Percentiles rank a stretch among this genome's conserved stretches.
Evolutionary conservation across 2,797 vertebrate genomes (phyloP).

Genomic region (Nasua narica): DNA sequence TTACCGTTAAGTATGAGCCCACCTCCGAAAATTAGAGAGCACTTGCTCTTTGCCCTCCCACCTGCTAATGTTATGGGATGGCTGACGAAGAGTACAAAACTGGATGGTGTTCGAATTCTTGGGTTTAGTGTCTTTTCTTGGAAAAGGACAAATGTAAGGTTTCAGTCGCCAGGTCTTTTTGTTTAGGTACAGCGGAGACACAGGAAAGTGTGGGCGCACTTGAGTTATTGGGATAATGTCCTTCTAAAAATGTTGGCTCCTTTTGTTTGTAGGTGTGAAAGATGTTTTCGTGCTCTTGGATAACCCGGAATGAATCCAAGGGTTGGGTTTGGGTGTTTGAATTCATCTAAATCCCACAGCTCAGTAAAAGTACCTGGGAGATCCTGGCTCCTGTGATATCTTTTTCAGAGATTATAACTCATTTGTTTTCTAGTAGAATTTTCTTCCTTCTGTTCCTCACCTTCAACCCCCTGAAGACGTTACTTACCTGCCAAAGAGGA

Average conservation of each 20-base stretch:
- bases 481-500: not conserved
- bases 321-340: not conserved
- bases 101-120: not conserved
- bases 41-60: not conserved
- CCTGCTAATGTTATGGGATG: fast-evolving
- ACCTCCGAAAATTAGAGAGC: not conserved
- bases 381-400: not conserved
- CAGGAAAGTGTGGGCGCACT: not conserved
- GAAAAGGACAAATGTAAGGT: not conserved
- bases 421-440: not conserved
- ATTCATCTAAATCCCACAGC: not conserved
- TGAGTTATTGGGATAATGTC: not conserved
- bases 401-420: not conserved
- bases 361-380: not conserved
- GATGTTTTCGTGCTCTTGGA: constrained; percentile 13
- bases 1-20: not conserved
- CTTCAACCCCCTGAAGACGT: not conserved
- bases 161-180: not conserved
- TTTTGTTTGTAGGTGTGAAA: not conserved
- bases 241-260: not conserved
- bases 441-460: not conserved
- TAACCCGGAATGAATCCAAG: not conserved
- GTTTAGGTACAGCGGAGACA: not conserved
- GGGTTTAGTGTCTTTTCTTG: not conserved
- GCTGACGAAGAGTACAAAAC: not conserved